Evolutionary conservation across 2,888 invertebrate genomes (phyloP).

Genomic region (Mactromeris polynyma): DNA sequence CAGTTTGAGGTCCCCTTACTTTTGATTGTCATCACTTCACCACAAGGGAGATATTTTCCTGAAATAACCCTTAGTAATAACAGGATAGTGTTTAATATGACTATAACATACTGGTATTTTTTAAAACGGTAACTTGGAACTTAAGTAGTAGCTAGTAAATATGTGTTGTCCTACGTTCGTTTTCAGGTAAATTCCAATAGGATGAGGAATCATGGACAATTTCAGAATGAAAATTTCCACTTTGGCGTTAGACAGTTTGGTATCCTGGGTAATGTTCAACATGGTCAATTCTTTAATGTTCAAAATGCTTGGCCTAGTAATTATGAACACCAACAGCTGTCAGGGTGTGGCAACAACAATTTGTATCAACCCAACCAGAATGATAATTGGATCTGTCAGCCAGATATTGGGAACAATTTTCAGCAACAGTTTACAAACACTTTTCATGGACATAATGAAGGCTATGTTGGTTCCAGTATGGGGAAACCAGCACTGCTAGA

Average conservation of each 20-base stretch:
- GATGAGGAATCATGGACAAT: not conserved
- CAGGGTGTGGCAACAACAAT: not conserved
- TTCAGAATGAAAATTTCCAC: not conserved
- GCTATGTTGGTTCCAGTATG: not conserved
- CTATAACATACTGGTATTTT: too few species aligned
- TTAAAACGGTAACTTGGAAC: too few species aligned
- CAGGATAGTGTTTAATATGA: too few species aligned
- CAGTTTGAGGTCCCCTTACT: too few species aligned
- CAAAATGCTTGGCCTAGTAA: not conserved
- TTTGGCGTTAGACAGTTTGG: not conserved
- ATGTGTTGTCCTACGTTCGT: not conserved
- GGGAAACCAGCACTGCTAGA: not conserved
- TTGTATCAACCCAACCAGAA: not conserved
- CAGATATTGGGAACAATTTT: not conserved
- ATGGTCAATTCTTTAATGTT: not conserved
- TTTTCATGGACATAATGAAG: not conserved
- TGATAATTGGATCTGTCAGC: not conserved
- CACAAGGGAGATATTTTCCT: too few species aligned
- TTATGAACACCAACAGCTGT: not conserved
- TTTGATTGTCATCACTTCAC: too few species aligned
- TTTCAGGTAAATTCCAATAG: not conserved
- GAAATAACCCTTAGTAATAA: too few species aligned
- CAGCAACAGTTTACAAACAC: not conserved
- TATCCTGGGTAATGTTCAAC: not conserved
- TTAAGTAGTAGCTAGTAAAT: too few species aligned